Base-by-base conservation (phyloP, 2,888 invertebrate genomes). In the Baronia brevicornis region DNA sequence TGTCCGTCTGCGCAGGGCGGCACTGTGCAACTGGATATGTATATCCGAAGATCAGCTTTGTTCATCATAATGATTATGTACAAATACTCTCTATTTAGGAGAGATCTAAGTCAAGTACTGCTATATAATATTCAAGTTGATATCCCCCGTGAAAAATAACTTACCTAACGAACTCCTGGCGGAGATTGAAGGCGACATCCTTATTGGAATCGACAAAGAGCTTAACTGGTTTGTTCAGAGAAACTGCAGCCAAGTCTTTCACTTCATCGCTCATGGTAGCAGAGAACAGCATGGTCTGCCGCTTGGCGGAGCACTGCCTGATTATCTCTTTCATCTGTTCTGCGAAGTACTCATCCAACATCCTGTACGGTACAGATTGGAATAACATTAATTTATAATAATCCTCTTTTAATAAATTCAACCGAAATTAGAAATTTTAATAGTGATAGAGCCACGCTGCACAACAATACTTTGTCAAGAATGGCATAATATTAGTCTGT, bases 181-280 rank as follows among this genome's bases (percentile, higher is more conserved):
- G 85, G 29, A 99, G 84, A 77, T 97, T 97, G 51, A 94, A 93
- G 0, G 98, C 98, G 1, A 98, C 97, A 49, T 97, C 95, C 54
- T 94, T 94, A 66, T 97, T 98, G 44, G 94, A 95, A 68, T 99
- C 96, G 0, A 99, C 94, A 71, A 98, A 99, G 34, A 99, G 88
- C 64, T 94, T 94, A 13, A 98, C 93, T 0, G 99, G 98, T 52
- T 95, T 94, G 42, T 91, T 90, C 12, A 99, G 84, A 0, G 98
- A 97, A 1, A 99, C 94, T 0, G 96, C 90, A 0, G 96, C 97
- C 33, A 99, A 80, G 71, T 97, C 97, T 70, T 96, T 92, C 0
- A 98, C 98, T 72, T 95, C 91, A 32, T 98, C 98, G n/a, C 97
- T 97, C 98, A 99, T 98, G 6, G 99, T 99, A 17, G 99, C 99